Evolutionary conservation across 2,113 vertebrate genomes (phyloP), one percentile per base, ranked within the genome.

Genomic region (Haliaeetus leucogaster): DNA sequence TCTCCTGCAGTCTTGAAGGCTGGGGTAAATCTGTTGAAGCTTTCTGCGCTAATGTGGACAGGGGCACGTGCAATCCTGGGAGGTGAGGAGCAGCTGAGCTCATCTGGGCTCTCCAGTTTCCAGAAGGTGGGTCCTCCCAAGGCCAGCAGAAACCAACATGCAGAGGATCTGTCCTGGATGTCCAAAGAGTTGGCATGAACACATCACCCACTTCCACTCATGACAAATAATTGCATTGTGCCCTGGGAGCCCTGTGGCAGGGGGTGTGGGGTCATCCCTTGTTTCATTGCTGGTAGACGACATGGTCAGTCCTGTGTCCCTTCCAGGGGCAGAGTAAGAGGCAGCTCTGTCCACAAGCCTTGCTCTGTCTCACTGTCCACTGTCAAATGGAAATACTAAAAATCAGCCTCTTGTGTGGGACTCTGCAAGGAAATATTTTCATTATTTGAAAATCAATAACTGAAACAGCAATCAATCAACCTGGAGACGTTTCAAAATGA

Each of bases 381-480:
- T 38, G 16, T 20, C 61, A 84, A 63, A 26, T 25, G 66, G 70
- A 40, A 90, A 59, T 32, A 27, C n/a, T 45, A 16, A 71, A 82
- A 68, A 52, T 11, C 76, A 48, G 59, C 77, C 50, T 53, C 81
- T 32, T 7, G 16, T 45, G 68, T 48, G 65, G 68, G 36, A 27
- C n/a, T 56, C 63, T 26, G 56, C 65, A 58, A 58, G 73, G 56
- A 62, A 45, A 56, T 82, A 17, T 29, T 74, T 73, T 25, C 47
- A 92, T 93, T 92, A 90, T 95, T 92, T 95, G 70, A 63, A 93
- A 95, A 96, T 97, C 90, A 90, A 27, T 96, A 82, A 36, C 74
- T 95, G 79, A 87, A 94, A 84, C 21, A 90, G 56, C 70, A 65
- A 93, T 85, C 66, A 76, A 34, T 96, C 82, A 82, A 93, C 74